Evolutionary conservation across 2,113 vertebrate genomes (phyloP).

Genomic region (Orcinus orca): DNA sequence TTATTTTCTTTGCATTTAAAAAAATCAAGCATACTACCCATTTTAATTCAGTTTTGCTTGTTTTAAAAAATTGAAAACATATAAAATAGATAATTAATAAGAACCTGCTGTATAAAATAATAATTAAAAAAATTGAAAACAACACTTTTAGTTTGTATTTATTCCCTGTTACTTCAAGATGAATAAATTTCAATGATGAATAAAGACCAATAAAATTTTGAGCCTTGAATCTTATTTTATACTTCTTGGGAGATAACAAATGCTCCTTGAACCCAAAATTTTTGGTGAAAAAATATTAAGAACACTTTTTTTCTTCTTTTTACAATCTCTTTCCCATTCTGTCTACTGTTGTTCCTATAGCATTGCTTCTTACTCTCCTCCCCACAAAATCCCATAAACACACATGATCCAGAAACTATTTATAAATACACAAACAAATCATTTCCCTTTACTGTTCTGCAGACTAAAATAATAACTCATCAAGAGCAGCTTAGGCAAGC

Average conservation of each 20-base stretch:
- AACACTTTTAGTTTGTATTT: not conserved
- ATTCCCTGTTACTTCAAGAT: not conserved
- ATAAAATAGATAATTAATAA: too few species aligned
- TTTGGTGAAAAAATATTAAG: not conserved
- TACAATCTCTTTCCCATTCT: not conserved
- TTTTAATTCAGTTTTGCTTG: not conserved
- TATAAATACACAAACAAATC: conserved; percentile 6
- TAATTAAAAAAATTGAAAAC: not conserved
- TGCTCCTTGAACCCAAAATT: not conserved
- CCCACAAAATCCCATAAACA: not conserved
- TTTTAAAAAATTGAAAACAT: not conserved
- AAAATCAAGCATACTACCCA: not conserved
- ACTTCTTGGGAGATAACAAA: not conserved
- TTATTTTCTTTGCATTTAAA: not conserved
- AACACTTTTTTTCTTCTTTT: not conserved
- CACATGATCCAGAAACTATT: not conserved
- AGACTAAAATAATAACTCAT: conserved; percentile 41
- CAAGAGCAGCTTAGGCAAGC: not conserved
- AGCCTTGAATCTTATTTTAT: not conserved
- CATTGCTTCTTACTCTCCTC: not conserved
- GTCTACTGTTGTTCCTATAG: not conserved
- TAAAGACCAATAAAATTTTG: not conserved
- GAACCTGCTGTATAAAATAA: too few species aligned
- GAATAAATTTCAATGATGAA: not conserved
- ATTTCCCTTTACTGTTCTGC: not conserved